Conservation (phyloP, 2,797 vertebrate species). For the Vireo griseus region DNA sequence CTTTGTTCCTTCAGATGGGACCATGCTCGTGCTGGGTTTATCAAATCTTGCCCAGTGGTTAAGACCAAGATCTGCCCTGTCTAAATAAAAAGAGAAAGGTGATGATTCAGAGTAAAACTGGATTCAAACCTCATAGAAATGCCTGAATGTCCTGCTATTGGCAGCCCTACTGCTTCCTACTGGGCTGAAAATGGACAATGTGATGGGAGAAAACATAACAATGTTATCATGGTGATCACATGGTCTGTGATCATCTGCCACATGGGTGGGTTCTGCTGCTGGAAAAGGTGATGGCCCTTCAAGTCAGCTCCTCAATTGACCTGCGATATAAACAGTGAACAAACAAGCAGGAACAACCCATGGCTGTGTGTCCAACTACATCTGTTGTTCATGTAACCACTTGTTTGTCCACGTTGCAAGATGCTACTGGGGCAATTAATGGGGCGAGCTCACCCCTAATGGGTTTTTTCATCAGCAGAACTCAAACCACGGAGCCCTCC, state of each 20-base stretch:
- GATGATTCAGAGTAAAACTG: background rate
- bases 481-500: background rate
- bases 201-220: background rate
- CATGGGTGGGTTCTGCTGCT: background rate
- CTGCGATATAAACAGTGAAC: background rate
- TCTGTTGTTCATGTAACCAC: background rate
- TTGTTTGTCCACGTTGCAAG: background rate
- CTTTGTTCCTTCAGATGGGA: background rate
- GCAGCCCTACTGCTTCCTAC: background rate
- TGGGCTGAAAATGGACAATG: accelerated
- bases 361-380: background rate
- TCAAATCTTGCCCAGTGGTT: background rate
- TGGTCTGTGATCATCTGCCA: background rate
- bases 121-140: background rate
- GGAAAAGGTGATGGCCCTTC: background rate
- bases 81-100: background rate
- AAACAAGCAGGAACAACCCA: background rate
- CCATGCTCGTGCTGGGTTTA: background rate
- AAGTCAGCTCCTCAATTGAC: background rate
- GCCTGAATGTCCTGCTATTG: background rate
- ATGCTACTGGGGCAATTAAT: background rate
- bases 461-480: slow-evolving; percentile 20
- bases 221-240: too few relatives aligned
- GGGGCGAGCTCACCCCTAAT: background rate
- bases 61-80: background rate